phyloP scores from a whole-genome alignment of 2,113 vertebrate genomes.

The Hippolais icterina region DNA sequence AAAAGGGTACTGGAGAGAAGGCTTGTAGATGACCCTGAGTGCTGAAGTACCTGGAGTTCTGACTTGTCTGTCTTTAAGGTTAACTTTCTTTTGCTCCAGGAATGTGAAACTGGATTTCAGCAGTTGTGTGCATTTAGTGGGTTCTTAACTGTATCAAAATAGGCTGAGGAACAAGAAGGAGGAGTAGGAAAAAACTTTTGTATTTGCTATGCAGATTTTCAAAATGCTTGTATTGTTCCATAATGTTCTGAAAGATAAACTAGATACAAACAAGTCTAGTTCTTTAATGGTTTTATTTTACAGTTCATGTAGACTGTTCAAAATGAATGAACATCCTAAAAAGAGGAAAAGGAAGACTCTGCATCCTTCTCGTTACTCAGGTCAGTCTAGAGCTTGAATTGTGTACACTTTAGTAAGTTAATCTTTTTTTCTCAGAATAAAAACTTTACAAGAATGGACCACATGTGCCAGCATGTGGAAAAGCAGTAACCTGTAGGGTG shows the following conservation, averaged over 20 bases:
- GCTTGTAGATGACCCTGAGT: neutral
- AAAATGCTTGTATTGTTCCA: neutral
- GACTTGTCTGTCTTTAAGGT: neutral
- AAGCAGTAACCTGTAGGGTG: neutral
- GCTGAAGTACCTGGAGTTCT: neutral
- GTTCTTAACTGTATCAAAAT: neutral
- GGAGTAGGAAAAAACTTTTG: neutral
- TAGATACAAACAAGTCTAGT: neutral
- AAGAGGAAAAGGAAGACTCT: constrained; percentile 84
- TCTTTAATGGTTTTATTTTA: neutral
- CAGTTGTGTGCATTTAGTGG: neutral
- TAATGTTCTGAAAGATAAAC: neutral
- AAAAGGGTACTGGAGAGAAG: neutral
- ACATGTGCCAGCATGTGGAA: rapidly evolving
- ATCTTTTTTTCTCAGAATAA: neutral
- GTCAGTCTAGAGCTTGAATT: constrained; percentile 42
- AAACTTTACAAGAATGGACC: neutral
- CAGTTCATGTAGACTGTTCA: constrained; percentile 51
- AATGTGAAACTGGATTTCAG: neutral
- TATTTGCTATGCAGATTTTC: neutral
- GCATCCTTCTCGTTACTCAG: constrained; percentile 82
- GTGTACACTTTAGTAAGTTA: neutral
- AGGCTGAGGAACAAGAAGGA: neutral
- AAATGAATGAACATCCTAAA: constrained; percentile 84
- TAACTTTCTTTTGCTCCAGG: neutral